Conservation (phyloP, 2,888 invertebrate species). For the Lithophane semibrunnea region DNA sequence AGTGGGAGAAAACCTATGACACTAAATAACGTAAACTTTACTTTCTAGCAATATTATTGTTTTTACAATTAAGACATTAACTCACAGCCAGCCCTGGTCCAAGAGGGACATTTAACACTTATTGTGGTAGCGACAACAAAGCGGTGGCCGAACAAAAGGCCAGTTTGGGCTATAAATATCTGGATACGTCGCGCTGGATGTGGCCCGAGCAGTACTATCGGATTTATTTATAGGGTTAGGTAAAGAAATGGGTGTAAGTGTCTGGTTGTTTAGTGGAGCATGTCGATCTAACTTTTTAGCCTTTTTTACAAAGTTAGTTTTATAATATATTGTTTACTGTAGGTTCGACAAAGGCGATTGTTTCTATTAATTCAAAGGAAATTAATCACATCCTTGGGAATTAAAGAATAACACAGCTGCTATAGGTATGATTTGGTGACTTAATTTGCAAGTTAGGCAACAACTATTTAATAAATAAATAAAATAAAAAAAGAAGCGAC, state of each 20-base stretch:
- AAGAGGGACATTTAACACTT: conserved; percentile 83
- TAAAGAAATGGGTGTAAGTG: conserved; percentile 8
- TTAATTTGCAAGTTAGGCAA: background rate
- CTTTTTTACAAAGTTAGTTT: background rate
- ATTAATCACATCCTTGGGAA: background rate
- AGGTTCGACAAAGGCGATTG: background rate
- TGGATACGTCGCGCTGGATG: conserved; percentile 61
- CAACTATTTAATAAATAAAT: too few relatives aligned
- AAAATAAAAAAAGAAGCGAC: too few relatives aligned
- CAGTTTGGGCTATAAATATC: conserved; percentile 64
- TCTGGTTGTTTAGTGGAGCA: background rate
- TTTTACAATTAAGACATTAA: conserved; percentile 50
- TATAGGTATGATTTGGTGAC: background rate
- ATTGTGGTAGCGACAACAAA: conserved; percentile 84
- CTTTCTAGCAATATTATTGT: background rate
- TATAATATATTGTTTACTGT: background rate
- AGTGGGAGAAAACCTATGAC: too few relatives aligned
- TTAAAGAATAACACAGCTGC: background rate
- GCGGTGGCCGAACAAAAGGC: conserved; percentile 78
- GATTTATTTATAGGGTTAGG: conserved; percentile 42
- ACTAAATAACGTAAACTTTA: background rate
- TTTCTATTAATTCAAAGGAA: background rate
- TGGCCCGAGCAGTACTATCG: conserved; percentile 39
- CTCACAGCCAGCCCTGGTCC: conserved; percentile 67
- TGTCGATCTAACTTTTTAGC: conserved; percentile 3